Evolutionary conservation across 2,888 invertebrate species (phyloP), one percentile per base, ranked within the genome.

Genomic region (Trissonchulus latispiculum): DNA sequence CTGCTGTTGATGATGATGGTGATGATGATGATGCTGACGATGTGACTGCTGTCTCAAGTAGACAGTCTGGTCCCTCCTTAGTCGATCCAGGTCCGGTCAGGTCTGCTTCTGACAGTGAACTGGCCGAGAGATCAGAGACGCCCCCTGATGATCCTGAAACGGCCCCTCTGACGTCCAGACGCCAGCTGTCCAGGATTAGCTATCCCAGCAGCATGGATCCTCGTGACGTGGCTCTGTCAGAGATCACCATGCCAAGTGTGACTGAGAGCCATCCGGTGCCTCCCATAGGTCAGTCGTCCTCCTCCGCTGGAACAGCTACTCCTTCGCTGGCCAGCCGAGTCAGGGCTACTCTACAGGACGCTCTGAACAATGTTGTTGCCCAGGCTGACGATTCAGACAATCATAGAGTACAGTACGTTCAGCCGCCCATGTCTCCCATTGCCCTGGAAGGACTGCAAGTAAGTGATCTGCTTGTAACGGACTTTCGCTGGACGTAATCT

Each of bases 361-460:
- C 48, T 8, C 48, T 48, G 48, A 48, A 48, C 23, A 48, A 48
- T 48, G 48, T 48, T 8, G 48, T 15, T 23, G 48, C 23, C 48
- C 8, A 48, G 8, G 48, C 48, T 8, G 48, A 48, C 8, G 48
- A 48, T 23, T 48, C 48, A 8, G 48, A 15, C 48, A 23, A 23
- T 8, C 8, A 8, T 48, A 48, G 48, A 8, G 48, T 8, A 8
- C 48, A 15, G 28, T 2, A n/a, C 33, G 69, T 35, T 68, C 36
- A 15, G 32, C 68, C 62, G n/a, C 72, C 72, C 2, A 28, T 72
- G 68, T 72, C 72, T 1, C 72, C 72, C 2, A 72, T 72, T 31
- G 72, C 68, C 2, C 61, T 72, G 37, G 72, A 72, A 67, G 72
- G 72, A 32, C n/a, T 68, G 3, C 69, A 68, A 36, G 69, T 68